phyloP scores from a whole-genome alignment of 64 coral and sea anemone genomes.

The Porites australiensis region DNA sequence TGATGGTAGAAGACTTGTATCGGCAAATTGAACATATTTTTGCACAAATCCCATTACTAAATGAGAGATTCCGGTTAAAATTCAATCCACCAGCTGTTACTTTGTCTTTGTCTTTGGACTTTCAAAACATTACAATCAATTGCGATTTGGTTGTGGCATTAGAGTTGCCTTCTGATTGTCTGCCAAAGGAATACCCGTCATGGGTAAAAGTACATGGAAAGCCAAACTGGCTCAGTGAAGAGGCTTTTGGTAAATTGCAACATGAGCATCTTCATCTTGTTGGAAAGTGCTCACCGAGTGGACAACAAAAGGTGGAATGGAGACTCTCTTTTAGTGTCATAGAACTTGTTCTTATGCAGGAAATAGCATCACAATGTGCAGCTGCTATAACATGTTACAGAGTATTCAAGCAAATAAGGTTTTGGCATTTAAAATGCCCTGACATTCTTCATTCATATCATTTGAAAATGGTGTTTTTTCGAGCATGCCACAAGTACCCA shows the following conservation, averaged over 20 bases:
- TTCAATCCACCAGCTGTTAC: slow-evolving; percentile 73
- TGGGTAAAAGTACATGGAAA: slow-evolving; percentile 32
- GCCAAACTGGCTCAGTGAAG: slow-evolving; percentile 38
- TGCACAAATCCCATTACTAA: slow-evolving; percentile 62
- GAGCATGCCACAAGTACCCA: slow-evolving; percentile 45
- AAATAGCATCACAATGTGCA: slow-evolving; percentile 36
- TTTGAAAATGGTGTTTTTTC: slow-evolving; percentile 70
- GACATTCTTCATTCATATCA: slow-evolving; percentile 74
- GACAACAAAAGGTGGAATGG: slow-evolving; percentile 72
- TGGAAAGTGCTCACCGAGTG: slow-evolving; percentile 61
- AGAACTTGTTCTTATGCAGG: slow-evolving; percentile 64
- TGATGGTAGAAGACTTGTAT: slow-evolving; percentile 58
- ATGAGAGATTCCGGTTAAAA: slow-evolving; percentile 27
- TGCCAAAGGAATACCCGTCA: slow-evolving; percentile 36
- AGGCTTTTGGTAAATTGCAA: slow-evolving; percentile 24
- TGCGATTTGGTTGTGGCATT: slow-evolving; percentile 69
- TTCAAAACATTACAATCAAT: slow-evolving; percentile 36
- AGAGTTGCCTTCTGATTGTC: slow-evolving; percentile 16
- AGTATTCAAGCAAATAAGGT: slow-evolving; percentile 50
- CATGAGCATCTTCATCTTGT: slow-evolving; percentile 44
- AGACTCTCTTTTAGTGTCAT: slow-evolving; percentile 67
- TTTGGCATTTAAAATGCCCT: slow-evolving; percentile 50
- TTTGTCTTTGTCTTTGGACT: slow-evolving; percentile 20
- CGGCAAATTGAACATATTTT: slow-evolving; percentile 74
- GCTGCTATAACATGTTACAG: slow-evolving; percentile 64